These are phyloP conservation scores for Saturnia japonica DNA, from an alignment of 2,888 invertebrate genomes.

Conservation along the genomic window DNA sequence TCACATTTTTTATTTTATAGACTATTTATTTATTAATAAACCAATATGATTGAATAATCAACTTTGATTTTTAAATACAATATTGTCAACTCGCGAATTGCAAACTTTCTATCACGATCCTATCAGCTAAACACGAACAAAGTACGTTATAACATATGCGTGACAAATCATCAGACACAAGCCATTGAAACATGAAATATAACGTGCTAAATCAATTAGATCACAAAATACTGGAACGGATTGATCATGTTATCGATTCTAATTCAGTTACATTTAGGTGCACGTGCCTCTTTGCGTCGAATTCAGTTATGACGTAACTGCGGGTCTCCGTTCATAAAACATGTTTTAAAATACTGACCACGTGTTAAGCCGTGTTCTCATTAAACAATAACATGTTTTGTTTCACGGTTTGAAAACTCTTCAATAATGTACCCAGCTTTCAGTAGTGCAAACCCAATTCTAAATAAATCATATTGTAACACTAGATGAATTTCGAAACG, in stretches of 20 bases:
- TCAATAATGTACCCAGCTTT: background rate
- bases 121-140: no score
- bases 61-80: no score
- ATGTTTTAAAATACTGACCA: background rate
- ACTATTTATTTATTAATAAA: no score
- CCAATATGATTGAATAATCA: no score
- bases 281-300: background rate
- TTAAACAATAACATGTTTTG: background rate
- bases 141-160: background rate
- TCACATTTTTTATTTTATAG: no score
- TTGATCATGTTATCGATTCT: background rate
- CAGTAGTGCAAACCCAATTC: no score
- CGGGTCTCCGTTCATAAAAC: background rate
- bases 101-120: no score
- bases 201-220: constrained; percentile 8
- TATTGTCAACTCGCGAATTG: no score
- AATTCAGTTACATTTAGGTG: background rate
- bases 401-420: background rate
- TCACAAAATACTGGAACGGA: constrained; percentile 1
- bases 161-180: constrained; percentile 2
- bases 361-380: background rate
- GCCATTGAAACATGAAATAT: background rate
- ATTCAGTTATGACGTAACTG: background rate
- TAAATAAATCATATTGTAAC: background rate
- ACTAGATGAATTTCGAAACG: no score